These are phyloP conservation scores for Acrocyrtus sp. DNA, from an alignment of 2,888 invertebrate species.

Conservation along the genomic window DNA sequence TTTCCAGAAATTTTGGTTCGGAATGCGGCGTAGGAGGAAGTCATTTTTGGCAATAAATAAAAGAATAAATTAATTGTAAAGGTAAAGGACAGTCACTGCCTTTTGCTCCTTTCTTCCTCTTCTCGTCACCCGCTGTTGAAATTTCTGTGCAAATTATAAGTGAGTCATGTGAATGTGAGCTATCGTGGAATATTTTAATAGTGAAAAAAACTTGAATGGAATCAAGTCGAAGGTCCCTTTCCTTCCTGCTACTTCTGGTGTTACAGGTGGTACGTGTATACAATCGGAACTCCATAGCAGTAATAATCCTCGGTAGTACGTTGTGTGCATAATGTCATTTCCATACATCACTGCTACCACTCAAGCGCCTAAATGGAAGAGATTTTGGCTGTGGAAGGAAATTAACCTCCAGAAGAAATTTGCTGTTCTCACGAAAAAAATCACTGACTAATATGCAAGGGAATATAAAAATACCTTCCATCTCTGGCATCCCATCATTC, in stretches of 20 bases:
- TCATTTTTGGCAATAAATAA: constrained; percentile 29
- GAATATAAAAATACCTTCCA: constrained; percentile 33
- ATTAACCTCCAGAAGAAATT: constrained; percentile 39
- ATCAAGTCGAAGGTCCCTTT: constrained; percentile 41
- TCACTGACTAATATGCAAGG: constrained; percentile 10
- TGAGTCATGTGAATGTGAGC: too few relatives aligned
- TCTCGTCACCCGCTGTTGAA: too few relatives aligned
- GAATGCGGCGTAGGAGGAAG: too few relatives aligned
- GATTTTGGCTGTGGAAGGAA: constrained; percentile 10
- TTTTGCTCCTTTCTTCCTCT: constrained; percentile 6
- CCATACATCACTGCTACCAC: constrained; percentile 10
- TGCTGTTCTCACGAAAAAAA: constrained; percentile 15
- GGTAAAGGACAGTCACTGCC: constrained; percentile 23
- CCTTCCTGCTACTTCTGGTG: constrained; percentile 44
- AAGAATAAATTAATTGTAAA: constrained; percentile 26
- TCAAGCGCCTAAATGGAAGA: neutral
- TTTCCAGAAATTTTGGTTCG: too few relatives aligned
- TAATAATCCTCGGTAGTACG: too few relatives aligned
- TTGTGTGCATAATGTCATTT: constrained; percentile 15
- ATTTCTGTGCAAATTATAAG: too few relatives aligned
- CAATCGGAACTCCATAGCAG: too few relatives aligned
- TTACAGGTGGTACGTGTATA: constrained; percentile 34
- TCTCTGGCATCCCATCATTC: constrained; percentile 25
- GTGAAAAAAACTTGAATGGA: too few relatives aligned
- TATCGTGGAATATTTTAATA: too few relatives aligned